These are phyloP conservation scores for Forbesichthys agassizii DNA, from an alignment of 2,113 vertebrate genomes.

Conservation along the genomic window DNA sequence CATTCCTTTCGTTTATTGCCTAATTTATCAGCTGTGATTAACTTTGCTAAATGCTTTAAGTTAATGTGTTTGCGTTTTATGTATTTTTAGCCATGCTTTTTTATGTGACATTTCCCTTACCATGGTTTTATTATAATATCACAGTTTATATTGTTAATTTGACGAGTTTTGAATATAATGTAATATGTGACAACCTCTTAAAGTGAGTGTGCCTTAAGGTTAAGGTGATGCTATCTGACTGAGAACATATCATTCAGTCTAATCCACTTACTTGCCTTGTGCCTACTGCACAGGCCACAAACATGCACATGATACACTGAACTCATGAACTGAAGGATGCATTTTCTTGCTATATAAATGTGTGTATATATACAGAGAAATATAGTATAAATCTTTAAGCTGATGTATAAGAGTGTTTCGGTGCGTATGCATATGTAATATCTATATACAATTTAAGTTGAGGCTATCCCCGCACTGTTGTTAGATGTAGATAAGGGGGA, in stretches of 20 bases:
- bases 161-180: conserved; percentile 8
- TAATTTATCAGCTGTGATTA: conserved; percentile 1
- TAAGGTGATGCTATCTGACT: conserved; percentile 32
- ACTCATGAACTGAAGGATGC: no score
- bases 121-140: background rate
- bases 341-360: conserved; percentile 46
- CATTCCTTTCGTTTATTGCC: background rate
- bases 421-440: conserved; percentile 12
- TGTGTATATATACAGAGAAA: conserved; percentile 31
- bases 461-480: no score
- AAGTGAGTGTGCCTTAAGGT: conserved; percentile 53
- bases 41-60: conserved; percentile 18
- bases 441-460: no score
- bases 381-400: conserved; percentile 31
- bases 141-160: background rate
- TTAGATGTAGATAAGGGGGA: background rate
- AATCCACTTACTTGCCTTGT: conserved; percentile 9
- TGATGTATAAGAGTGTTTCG: conserved; percentile 58
- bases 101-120: conserved; percentile 8
- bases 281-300: background rate
- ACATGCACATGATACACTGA: background rate
- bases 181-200: conserved; percentile 21
- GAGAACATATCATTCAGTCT: background rate
- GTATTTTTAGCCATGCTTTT: conserved; percentile 53
- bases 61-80: conserved; percentile 49